These are phyloP conservation scores for Pelochelys cantorii DNA, from an alignment of 2,797 vertebrate genomes.

Conservation along the genomic window DNA sequence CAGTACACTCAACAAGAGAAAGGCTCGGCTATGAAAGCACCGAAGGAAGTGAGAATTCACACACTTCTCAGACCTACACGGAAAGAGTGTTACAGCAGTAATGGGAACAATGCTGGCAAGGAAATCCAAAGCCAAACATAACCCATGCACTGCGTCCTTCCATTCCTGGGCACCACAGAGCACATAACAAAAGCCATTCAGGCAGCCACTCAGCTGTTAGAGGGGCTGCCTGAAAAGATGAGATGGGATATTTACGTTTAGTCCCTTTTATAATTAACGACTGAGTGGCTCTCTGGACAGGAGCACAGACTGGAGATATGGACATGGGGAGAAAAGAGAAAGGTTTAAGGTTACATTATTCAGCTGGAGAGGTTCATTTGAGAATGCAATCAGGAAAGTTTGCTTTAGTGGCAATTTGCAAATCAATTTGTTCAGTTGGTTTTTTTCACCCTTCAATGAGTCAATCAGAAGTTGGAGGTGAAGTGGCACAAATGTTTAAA, in stretches of 20 bases:
- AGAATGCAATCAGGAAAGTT: neutral
- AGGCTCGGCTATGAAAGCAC: conserved; percentile 27
- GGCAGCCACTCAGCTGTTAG: conserved; percentile 21
- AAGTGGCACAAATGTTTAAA: neutral
- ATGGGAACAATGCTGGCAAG: conserved; percentile 5
- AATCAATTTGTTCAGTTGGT: neutral
- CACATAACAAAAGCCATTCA: conserved; percentile 51
- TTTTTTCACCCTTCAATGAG: neutral
- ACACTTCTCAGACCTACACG: conserved; percentile 1
- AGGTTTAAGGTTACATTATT: conserved; percentile 60
- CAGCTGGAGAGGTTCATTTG: conserved; percentile 23
- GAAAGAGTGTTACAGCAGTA: conserved; percentile 26
- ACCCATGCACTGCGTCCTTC: conserved; percentile 13
- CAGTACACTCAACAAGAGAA: conserved; percentile 45
- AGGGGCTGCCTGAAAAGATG: conserved; percentile 44
- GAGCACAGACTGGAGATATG: conserved; percentile 36
- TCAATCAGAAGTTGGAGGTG: neutral
- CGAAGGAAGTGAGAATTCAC: conserved; percentile 35
- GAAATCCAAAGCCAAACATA: conserved; percentile 23
- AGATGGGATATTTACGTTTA: conserved; percentile 57
- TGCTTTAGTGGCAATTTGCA: neutral
- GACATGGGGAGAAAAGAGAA: neutral
- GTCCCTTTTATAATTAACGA: conserved; percentile 59
- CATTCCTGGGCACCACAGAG: conserved; percentile 20
- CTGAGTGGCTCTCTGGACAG: conserved; percentile 55